These are phyloP conservation scores for Halcyon badia DNA, from an alignment of 2,797 vertebrate genomes.

Conservation along the genomic window DNA sequence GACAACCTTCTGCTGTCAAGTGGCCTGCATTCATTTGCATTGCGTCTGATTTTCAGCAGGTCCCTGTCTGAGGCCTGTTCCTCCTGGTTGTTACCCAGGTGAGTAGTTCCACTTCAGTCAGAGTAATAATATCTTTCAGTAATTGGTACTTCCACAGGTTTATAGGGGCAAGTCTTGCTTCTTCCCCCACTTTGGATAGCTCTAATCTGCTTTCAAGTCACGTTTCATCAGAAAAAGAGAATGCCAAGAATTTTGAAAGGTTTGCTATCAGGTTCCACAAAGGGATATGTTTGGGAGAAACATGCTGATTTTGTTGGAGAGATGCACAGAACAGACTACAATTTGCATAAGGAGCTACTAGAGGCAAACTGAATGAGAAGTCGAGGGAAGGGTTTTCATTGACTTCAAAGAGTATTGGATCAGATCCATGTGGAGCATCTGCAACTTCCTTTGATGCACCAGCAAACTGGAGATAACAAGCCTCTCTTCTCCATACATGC, in stretches of 20 bases:
- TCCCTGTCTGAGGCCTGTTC: neutral
- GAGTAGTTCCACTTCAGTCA: neutral
- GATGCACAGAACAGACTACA: neutral
- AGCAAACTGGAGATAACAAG: constrained; percentile 17
- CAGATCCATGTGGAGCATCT: constrained; percentile 51
- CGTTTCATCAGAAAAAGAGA: neutral
- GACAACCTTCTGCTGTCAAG: constrained; percentile 42
- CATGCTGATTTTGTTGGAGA: constrained; percentile 10
- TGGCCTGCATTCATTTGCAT: neutral
- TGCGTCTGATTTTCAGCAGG: constrained; percentile 33
- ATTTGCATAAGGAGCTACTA: constrained; percentile 67
- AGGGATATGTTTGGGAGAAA: neutral
- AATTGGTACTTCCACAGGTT: constrained; percentile 43
- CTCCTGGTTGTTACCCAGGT: constrained; percentile 46
- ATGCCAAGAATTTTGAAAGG: constrained; percentile 38
- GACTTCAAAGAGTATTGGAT: constrained; percentile 63
- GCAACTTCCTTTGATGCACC: constrained; percentile 61
- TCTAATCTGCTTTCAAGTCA: constrained; percentile 34
- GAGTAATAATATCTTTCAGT: constrained; percentile 8
- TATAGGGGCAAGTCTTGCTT: neutral
- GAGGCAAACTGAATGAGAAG: constrained; percentile 4
- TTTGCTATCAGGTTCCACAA: constrained; percentile 45
- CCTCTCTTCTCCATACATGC: neutral
- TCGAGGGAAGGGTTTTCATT: constrained; percentile 19
- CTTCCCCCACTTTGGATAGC: neutral